Conservation (phyloP, 1,140 invertebrate species). For the Drosophila pachea region DNA sequence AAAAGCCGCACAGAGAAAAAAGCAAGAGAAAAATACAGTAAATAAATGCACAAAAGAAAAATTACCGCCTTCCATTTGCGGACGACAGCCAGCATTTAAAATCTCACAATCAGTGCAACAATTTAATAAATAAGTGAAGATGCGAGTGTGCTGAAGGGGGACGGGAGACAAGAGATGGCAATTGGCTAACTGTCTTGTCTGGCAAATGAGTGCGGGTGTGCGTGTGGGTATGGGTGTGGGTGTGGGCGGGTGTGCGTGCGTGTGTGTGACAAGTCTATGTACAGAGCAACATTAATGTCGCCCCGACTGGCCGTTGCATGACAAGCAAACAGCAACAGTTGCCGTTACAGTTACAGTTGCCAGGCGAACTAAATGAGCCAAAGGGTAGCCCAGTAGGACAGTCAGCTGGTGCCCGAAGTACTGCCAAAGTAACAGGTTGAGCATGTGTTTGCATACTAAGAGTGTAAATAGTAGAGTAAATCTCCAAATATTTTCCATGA, state of each 20-base stretch:
- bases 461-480: too few species aligned
- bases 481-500: too few species aligned
- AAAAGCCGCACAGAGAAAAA: neutral
- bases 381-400: slow-evolving; percentile 8
- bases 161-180: slow-evolving; percentile 28
- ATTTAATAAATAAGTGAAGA: slow-evolving; percentile 48
- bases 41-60: slow-evolving; percentile 63
- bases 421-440: neutral
- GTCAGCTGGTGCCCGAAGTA: neutral
- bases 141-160: neutral
- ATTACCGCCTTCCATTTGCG: slow-evolving; percentile 42
- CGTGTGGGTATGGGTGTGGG: slow-evolving; percentile 1
- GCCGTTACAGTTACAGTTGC: slow-evolving; percentile 29
- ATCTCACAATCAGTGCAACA: slow-evolving; percentile 48
- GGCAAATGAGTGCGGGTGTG: slow-evolving; percentile 20
- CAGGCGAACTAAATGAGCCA: slow-evolving; percentile 51
- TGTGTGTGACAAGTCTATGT: slow-evolving; percentile 68
- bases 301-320: slow-evolving; percentile 7
- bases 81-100: slow-evolving; percentile 30
- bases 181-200: slow-evolving; percentile 40
- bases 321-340: slow-evolving; percentile 17
- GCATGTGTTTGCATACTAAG: neutral
- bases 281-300: slow-evolving; percentile 73
- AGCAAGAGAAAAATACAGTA: slow-evolving; percentile 42
- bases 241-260: slow-evolving; percentile 15